phyloP scores from a whole-genome alignment of 2,888 invertebrate genomes.

The Melipona beecheii region DNA sequence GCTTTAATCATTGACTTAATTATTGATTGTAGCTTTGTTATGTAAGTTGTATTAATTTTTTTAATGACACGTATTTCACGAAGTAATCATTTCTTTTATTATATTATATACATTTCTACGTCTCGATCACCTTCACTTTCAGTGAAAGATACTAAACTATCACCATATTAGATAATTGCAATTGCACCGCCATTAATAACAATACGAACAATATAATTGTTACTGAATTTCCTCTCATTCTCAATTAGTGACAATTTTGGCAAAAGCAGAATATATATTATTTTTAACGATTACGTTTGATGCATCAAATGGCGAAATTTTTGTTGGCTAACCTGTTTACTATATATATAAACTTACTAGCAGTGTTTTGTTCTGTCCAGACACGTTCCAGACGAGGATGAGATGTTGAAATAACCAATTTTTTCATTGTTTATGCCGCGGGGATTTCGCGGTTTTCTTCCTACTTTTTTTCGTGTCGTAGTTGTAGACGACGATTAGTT shows the following conservation, averaged over 20 bases:
- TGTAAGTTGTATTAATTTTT: not conserved
- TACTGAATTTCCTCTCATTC: not conserved
- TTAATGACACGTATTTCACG: not conserved
- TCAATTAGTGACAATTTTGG: not conserved
- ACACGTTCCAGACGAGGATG: not conserved
- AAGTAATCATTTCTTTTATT: too few relatives aligned
- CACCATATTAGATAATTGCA: not conserved
- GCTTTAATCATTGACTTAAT: too few relatives aligned
- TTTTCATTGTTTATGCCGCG: slow-evolving; percentile 7
- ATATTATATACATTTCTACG: too few relatives aligned
- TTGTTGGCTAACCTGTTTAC: slow-evolving; percentile 27
- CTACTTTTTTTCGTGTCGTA: not conserved
- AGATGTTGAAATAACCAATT: not conserved
- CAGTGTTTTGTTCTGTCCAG: slow-evolving; percentile 22
- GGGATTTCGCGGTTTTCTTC: not conserved
- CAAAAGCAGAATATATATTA: not conserved
- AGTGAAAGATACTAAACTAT: not conserved
- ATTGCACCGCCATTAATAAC: not conserved
- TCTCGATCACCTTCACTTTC: not conserved
- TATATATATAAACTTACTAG: not conserved
- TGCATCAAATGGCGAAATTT: not conserved
- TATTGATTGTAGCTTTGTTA: not conserved
- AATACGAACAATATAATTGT: not conserved
- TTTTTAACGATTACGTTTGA: not conserved
- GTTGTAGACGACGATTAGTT: not conserved